Base-by-base conservation (phyloP, 2,113 vertebrate genomes). In the Sorex fumeus region DNA sequence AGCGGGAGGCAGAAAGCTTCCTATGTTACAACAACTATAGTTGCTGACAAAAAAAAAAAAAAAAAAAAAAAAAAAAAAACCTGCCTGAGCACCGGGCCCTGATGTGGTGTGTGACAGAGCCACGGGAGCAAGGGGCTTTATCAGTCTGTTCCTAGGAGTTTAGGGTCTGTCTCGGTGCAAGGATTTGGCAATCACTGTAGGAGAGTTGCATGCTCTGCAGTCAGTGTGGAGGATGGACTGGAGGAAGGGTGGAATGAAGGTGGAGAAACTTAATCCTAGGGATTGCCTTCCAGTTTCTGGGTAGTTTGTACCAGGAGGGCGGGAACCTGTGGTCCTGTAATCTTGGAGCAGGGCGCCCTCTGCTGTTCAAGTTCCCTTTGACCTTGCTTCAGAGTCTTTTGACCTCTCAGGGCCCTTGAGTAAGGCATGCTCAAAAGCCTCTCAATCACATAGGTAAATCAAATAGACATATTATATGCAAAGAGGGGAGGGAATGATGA, bases 71-170 rank as follows among this genome's bases (percentile, higher is more conserved):
- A 57, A 57, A 57, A 57, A 18, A 57, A 57, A 57, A 57, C 53
- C 15, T 2, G 8, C 10, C 18, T 13, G 27, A 7, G 1, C 28
- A 11, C 3, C 0, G 6, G 23, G 28, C 7, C 8, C 7, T 16
- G 34, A 27, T 28, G 69, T n/a, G 21, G 13, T 6, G 0, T 5
- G 13, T 16, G 3, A 0, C 18, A 34, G 74, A 32, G 66, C 11
- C 60, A 25, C 8, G 0, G 43, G 60, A 36, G 27, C 1, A 3
- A 0, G 7, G 30, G 71, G 25, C 23, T n/a, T 43, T 7, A 40
- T 9, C 19, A 5, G 19, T 18, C 30, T 19, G 8, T 0, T n/a
- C 34, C 45, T 21, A 7, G 25, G 45, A 25, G n/a, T 45, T 53
- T 18, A 9, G 25, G 36, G 18, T n/a, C 28, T 32, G 25, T 67